A percentile compares a stretch with the other conserved stretches of the same genome.
Evolutionary conservation across 2,888 invertebrate genomes (phyloP).

Genomic region (Stenotaenia linearis): DNA sequence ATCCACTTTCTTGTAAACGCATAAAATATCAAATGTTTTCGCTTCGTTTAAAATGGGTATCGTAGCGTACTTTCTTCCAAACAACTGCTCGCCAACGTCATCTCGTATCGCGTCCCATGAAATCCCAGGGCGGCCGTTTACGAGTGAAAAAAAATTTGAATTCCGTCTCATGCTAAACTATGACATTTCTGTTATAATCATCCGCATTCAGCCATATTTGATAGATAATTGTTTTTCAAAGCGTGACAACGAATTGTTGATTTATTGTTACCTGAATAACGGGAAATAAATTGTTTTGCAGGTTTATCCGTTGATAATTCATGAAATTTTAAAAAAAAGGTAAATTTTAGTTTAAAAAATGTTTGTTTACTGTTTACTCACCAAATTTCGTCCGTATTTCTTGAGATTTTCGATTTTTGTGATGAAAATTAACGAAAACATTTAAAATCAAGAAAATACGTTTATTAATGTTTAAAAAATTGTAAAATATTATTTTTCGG

Average conservation of each 20-base stretch:
- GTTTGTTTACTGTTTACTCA: no score
- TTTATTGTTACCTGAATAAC: background rate
- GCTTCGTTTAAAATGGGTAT: slow-evolving; percentile 23
- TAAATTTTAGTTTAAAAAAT: no score
- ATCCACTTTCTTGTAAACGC: slow-evolving; percentile 17
- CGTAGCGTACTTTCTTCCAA: background rate
- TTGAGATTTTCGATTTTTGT: no score
- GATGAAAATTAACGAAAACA: no score
- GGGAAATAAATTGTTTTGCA: no score
- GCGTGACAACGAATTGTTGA: background rate
- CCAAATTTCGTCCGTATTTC: no score
- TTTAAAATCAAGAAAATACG: no score
- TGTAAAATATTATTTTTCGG: background rate
- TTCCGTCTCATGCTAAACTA: background rate
- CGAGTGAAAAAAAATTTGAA: background rate
- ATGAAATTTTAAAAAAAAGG: no score
- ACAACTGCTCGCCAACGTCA: background rate
- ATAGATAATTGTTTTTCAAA: background rate
- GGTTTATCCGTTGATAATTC: no score
- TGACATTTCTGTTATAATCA: background rate
- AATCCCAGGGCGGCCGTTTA: background rate
- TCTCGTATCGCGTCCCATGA: slow-evolving; percentile 15
- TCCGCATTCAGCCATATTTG: no score
- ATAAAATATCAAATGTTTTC: slow-evolving; percentile 28
- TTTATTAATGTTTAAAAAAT: no score